phyloP scores from a whole-genome alignment of 2,888 invertebrate species.

The Chymomyza amoena region DNA sequence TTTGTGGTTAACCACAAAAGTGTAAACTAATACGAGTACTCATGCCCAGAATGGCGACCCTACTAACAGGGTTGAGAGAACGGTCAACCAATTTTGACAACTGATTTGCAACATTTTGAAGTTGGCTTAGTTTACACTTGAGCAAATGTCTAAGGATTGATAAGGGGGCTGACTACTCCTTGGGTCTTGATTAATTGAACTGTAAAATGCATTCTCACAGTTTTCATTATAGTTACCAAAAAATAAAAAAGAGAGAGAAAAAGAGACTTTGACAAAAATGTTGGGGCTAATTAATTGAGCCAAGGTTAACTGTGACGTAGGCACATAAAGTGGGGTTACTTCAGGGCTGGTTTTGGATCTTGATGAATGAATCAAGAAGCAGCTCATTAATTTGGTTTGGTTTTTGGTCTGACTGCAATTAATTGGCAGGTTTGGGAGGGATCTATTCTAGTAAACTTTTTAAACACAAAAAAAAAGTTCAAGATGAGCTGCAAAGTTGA shows the following conservation, averaged over 20 bases:
- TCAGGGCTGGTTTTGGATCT: conserved; percentile 11
- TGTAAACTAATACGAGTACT: conserved; percentile 56
- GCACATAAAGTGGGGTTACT: not conserved
- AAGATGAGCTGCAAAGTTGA: not conserved
- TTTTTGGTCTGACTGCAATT: not conserved
- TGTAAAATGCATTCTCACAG: conserved; percentile 43
- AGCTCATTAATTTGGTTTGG: conserved; percentile 21
- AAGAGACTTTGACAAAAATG: not conserved
- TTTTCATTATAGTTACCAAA: conserved; percentile 11
- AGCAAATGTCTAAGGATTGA: not conserved
- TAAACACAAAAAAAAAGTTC: not conserved
- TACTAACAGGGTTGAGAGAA: not conserved
- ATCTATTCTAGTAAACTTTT: not conserved
- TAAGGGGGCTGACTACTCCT: not conserved
- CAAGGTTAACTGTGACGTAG: conserved; percentile 33
- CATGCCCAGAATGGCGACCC: not conserved
- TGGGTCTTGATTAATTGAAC: conserved; percentile 51
- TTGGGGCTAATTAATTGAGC: conserved; percentile 32
- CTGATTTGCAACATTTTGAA: conserved; percentile 39
- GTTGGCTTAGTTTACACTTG: conserved; percentile 39
- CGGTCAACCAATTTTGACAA: conserved; percentile 36
- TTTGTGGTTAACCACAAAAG: conserved; percentile 66
- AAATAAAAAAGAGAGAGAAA: conserved; percentile 4
- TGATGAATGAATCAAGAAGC: conserved; percentile 31
- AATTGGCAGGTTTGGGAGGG: not conserved